A percentile compares a stretch with the other conserved stretches of the same genome.
These are phyloP conservation scores for Orthonyx spaldingii DNA, from an alignment of 2,113 vertebrate species.

Conservation along the genomic window DNA sequence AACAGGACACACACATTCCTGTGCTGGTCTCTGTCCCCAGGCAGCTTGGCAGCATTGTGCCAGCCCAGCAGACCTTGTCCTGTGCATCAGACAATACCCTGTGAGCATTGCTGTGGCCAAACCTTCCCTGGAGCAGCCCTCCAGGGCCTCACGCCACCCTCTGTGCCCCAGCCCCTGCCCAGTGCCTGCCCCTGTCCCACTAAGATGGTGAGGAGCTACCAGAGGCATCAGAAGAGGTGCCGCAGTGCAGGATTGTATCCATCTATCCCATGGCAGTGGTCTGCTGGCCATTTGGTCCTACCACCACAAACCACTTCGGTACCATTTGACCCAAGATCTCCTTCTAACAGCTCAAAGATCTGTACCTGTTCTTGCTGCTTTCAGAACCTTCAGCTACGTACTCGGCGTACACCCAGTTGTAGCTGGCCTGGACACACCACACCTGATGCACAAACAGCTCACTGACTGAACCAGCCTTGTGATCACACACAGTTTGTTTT, in stretches of 20 bases:
- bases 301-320: neutral
- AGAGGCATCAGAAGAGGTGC: neutral
- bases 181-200: neutral
- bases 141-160: neutral
- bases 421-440: neutral
- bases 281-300: neutral
- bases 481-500: neutral
- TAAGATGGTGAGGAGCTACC: neutral
- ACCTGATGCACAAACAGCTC: neutral
- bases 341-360: neutral
- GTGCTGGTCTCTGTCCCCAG: neutral
- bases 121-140: neutral
- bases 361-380: neutral
- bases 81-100: accelerated
- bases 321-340: neutral
- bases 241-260: neutral
- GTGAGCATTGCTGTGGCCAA: neutral
- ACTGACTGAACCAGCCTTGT: neutral
- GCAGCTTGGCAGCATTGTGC: neutral
- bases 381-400: neutral
- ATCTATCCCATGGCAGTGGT: neutral
- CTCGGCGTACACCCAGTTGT: neutral
- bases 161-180: neutral
- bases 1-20: neutral
- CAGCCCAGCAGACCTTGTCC: neutral